These are phyloP conservation scores for Hypotaenidia okinawae DNA, from an alignment of 2,797 vertebrate species.

Conservation along the genomic window DNA sequence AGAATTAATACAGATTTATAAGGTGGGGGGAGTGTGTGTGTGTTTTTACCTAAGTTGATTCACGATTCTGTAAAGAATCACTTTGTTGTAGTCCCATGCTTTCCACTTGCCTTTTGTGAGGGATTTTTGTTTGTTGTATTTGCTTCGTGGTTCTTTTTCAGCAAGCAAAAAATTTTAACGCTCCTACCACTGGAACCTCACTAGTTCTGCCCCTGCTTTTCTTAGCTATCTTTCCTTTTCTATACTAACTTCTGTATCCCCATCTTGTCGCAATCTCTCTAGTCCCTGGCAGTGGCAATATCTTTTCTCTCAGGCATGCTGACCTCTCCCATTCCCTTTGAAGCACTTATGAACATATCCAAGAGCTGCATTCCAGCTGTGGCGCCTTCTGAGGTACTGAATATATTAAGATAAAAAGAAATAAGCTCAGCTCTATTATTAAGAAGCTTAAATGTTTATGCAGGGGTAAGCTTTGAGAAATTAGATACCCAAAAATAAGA, in stretches of 20 bases:
- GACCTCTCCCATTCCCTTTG: constrained; percentile 58
- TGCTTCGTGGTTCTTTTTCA: neutral
- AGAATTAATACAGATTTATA: neutral
- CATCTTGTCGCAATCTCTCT: constrained; percentile 56
- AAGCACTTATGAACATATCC: constrained; percentile 56
- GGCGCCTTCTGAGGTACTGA: constrained; percentile 67
- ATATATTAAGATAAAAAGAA: constrained; percentile 72
- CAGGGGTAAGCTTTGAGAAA: constrained; percentile 55
- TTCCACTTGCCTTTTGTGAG: neutral
- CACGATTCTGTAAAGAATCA: neutral
- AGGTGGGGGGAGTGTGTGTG: neutral
- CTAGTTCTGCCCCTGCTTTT: neutral
- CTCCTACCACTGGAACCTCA: neutral
- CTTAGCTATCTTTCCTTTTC: neutral
- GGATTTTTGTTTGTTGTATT: neutral
- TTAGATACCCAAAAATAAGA: constrained; percentile 37
- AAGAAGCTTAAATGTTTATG: constrained; percentile 64
- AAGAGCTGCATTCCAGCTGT: constrained; percentile 71
- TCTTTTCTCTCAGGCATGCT: constrained; percentile 64
- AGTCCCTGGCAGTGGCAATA: constrained; percentile 59
- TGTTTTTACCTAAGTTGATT: neutral
- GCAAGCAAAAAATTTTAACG: neutral
- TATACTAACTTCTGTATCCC: neutral
- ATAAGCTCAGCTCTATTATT: constrained; percentile 56
- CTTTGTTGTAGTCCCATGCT: neutral